phyloP scores from a whole-genome alignment of 2,113 vertebrate genomes.

The Tilapia sparmanii region DNA sequence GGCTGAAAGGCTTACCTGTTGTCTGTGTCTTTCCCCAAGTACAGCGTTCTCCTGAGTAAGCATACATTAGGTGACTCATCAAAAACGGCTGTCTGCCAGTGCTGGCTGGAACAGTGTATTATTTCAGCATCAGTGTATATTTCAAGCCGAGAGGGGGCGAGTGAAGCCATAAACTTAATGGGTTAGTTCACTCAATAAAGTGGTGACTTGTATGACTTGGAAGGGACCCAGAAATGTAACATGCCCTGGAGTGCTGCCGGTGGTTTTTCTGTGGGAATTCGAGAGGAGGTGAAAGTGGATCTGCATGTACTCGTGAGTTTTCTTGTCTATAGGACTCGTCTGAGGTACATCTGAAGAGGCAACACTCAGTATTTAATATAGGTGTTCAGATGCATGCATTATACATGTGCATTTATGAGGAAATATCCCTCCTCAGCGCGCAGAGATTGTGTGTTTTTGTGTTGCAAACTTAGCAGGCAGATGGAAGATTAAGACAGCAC shows the following conservation, averaged over 20 bases:
- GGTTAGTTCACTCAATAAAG: constrained; percentile 58
- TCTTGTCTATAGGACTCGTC: background rate
- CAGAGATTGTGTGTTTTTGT: background rate
- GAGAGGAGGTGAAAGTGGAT: background rate
- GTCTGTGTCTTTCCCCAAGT: constrained; percentile 44
- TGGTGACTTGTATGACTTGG: constrained; percentile 56
- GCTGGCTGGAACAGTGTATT: constrained; percentile 41
- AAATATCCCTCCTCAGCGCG: background rate
- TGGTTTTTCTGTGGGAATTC: constrained; percentile 1
- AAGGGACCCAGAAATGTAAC: constrained; percentile 34
- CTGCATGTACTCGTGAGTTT: background rate
- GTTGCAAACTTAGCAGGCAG: background rate
- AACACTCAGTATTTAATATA: background rate
- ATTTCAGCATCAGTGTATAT: constrained; percentile 59
- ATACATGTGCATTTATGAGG: background rate
- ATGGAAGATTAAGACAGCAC: background rate
- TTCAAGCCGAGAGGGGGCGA: constrained; percentile 24
- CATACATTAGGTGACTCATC: constrained; percentile 64
- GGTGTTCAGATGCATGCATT: background rate
- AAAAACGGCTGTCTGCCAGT: constrained; percentile 30
- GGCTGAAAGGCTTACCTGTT: constrained; percentile 53
- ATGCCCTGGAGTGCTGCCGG: background rate
- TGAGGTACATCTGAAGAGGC: background rate
- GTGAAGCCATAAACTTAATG: constrained; percentile 50
- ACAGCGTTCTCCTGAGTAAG: constrained; percentile 55